Conservation (phyloP, 2,888 invertebrate genomes). For the Unio pictorum region DNA sequence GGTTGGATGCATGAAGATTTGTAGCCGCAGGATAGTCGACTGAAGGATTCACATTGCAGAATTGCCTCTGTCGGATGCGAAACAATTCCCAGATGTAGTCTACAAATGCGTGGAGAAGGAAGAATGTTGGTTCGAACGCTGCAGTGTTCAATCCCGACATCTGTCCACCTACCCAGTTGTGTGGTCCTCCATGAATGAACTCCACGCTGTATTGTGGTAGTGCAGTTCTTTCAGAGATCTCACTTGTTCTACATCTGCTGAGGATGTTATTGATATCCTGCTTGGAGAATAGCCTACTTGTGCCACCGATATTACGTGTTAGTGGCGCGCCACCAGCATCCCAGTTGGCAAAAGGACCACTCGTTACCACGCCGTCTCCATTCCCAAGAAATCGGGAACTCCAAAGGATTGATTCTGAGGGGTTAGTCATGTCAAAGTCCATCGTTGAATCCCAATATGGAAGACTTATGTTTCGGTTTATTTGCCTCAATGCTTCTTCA, state of each 20-base stretch:
- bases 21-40: conserved; percentile 34
- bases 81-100: conserved; percentile 59
- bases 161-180: conserved; percentile 58
- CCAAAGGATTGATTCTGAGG: conserved; percentile 47
- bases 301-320: conserved; percentile 45
- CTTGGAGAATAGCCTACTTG: conserved; percentile 41
- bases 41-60: conserved; percentile 33
- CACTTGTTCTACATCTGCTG: conserved; percentile 26
- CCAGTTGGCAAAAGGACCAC: conserved; percentile 59
- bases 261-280: conserved; percentile 32
- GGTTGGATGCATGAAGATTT: conserved; percentile 20
- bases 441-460: conserved; percentile 58
- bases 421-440: conserved; percentile 44
- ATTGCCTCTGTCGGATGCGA: conserved; percentile 33
- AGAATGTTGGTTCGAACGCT: conserved; percentile 56
- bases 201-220: conserved; percentile 28
- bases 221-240: conserved; percentile 37
- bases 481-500: conserved; percentile 51
- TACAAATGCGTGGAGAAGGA: conserved; percentile 56
- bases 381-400: conserved; percentile 51
- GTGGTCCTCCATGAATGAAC: conserved; percentile 47
- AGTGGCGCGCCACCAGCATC: conserved; percentile 41
- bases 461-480: conserved; percentile 42
- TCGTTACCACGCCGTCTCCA: conserved; percentile 45
- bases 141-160: conserved; percentile 51